Percentiles rank a stretch among this genome's conserved stretches.
These are phyloP conservation scores for Belgica antarctica DNA, from an alignment of 2,888 invertebrate genomes.

Conservation along the genomic window DNA sequence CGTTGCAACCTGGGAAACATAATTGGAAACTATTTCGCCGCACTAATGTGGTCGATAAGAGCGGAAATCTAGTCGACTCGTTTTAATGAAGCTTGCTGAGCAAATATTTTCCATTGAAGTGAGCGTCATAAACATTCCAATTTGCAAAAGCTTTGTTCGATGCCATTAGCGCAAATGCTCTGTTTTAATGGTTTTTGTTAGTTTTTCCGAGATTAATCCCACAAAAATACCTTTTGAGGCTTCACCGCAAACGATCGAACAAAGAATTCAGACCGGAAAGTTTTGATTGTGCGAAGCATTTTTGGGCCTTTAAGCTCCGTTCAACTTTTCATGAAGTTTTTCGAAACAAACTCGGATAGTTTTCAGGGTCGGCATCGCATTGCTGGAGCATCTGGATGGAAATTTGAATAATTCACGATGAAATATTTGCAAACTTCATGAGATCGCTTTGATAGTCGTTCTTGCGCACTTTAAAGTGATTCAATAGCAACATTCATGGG, in stretches of 20 bases:
- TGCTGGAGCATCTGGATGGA: neutral
- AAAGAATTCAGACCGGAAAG: neutral
- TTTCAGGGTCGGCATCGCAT: neutral
- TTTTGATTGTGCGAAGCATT: neutral
- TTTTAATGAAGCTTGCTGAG: neutral
- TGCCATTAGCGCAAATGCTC: neutral
- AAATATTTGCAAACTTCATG: neutral
- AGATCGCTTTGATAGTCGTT: neutral
- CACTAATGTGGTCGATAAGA: slow-evolving; percentile 4
- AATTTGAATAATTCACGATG: neutral
- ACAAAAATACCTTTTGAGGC: neutral
- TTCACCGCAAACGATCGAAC: neutral
- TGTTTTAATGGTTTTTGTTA: neutral
- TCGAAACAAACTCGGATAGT: neutral
- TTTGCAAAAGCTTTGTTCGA: neutral
- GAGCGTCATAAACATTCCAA: neutral
- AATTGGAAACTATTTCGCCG: neutral
- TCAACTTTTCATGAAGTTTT: neutral
- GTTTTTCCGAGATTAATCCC: neutral
- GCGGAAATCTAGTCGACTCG: neutral
- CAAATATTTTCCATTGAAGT: slow-evolving; percentile 1
- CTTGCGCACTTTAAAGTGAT: neutral
- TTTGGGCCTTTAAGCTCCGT: neutral
- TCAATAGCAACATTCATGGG: neutral
- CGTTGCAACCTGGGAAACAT: neutral